Evolutionary conservation across 2,113 vertebrate genomes (phyloP).

Genomic region (Vombatus ursinus): DNA sequence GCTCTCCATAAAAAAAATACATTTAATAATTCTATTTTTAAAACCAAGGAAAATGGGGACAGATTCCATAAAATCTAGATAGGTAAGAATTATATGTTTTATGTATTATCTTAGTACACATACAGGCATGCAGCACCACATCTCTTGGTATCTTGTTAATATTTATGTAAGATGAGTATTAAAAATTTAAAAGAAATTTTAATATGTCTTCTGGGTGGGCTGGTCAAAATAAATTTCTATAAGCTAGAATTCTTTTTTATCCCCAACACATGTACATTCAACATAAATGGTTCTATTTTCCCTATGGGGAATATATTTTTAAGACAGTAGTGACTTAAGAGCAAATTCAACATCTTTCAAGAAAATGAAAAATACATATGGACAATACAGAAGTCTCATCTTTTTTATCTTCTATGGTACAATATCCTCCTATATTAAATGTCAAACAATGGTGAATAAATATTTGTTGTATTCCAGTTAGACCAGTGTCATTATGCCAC

Average conservation of each 20-base stretch:
- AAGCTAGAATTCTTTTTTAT: constrained; percentile 18
- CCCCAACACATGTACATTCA: constrained; percentile 18
- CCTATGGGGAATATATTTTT: constrained; percentile 23
- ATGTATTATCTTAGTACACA: background rate
- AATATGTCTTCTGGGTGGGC: background rate
- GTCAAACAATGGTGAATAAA: constrained; percentile 5
- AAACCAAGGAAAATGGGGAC: background rate
- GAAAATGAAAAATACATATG: background rate
- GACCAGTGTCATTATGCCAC: too few species aligned
- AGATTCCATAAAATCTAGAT: background rate
- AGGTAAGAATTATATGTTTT: background rate
- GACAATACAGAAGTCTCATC: background rate
- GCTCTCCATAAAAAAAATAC: background rate
- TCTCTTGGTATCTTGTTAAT: background rate
- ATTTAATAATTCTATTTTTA: background rate
- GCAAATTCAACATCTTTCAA: constrained; percentile 37
- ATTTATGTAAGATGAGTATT: background rate
- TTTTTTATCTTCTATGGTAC: constrained; percentile 33
- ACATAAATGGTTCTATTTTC: constrained; percentile 31
- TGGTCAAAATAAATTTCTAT: background rate
- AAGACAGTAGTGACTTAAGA: background rate
- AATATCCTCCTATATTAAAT: constrained; percentile 36
- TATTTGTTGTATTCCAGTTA: background rate
- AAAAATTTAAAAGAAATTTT: background rate
- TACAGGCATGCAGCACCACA: background rate